Evolutionary conservation across 2,113 vertebrate species (phyloP).

Genomic region (Grantiella picta): DNA sequence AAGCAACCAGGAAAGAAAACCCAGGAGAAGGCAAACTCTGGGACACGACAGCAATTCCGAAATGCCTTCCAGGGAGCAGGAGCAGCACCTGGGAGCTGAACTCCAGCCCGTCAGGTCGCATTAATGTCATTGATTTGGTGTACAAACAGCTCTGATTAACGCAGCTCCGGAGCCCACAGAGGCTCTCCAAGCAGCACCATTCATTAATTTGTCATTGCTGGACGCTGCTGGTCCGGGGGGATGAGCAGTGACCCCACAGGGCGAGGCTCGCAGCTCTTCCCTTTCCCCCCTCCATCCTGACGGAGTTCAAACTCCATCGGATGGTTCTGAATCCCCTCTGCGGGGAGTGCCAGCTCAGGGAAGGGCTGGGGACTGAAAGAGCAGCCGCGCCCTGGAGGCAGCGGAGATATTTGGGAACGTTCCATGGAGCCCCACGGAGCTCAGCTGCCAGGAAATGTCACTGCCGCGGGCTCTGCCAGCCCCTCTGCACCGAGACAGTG

Average conservation of each 20-base stretch:
- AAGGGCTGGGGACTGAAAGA: not conserved
- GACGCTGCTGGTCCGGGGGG: too few species aligned
- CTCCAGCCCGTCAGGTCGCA: not conserved
- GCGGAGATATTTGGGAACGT: not conserved
- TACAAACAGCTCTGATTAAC: fast-evolving
- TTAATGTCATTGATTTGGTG: not conserved
- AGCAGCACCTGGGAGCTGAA: not conserved
- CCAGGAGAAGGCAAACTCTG: not conserved
- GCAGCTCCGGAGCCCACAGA: not conserved
- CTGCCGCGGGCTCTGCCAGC: not conserved
- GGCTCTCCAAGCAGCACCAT: not conserved
- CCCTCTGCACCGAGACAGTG: not conserved
- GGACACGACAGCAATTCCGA: not conserved
- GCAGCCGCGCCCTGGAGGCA: not conserved
- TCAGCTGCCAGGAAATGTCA: not conserved
- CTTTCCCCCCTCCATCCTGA: too few species aligned
- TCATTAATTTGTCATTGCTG: not conserved
- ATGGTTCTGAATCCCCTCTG: not conserved
- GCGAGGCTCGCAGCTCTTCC: too few species aligned
- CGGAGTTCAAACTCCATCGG: too few species aligned
- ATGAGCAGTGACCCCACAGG: not conserved
- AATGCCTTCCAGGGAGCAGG: not conserved
- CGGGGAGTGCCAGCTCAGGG: not conserved
- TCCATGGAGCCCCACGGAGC: too few species aligned
- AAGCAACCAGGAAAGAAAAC: not conserved